These are phyloP conservation scores for Drosophila suzukii DNA, from an alignment of 1,140 invertebrate genomes.

Conservation along the genomic window DNA sequence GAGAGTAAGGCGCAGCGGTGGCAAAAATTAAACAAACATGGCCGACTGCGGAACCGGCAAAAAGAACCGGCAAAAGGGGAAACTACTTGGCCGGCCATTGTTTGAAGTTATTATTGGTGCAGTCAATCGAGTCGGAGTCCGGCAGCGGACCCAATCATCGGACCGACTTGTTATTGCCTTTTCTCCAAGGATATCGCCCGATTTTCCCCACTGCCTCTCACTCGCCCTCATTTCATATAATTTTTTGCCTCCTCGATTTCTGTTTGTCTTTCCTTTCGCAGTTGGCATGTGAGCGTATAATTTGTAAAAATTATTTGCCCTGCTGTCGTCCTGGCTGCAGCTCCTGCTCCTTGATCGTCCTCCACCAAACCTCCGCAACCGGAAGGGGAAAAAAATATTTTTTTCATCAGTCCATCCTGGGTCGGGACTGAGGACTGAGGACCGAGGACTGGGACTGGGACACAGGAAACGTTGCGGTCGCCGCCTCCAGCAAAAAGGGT, in stretches of 20 bases:
- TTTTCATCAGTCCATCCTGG: conserved; percentile 68
- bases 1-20: conserved; percentile 59
- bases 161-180: conserved; percentile 57
- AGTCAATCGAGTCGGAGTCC: conserved; percentile 57
- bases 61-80: conserved; percentile 7
- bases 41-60: conserved; percentile 34
- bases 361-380: conserved; percentile 18
- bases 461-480: conserved; percentile 71
- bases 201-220: conserved; percentile 32
- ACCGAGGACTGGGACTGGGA: conserved; percentile 43
- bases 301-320: conserved; percentile 81
- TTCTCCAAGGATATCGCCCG: conserved; percentile 60
- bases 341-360: conserved; percentile 15
- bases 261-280: conserved; percentile 65
- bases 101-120: conserved; percentile 80
- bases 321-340: conserved; percentile 59
- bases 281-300: conserved; percentile 81
- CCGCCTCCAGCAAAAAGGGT: conserved; percentile 75
- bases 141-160: conserved; percentile 73
- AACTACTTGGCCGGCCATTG: conserved; percentile 64
- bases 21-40: conserved; percentile 81
- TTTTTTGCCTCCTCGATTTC: conserved; percentile 38
- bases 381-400: conserved; percentile 60
- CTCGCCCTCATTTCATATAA: conserved; percentile 32
- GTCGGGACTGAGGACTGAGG: conserved; percentile 33